Base-by-base conservation (phyloP, 2,888 invertebrate species). In the Biston betularia region DNA sequence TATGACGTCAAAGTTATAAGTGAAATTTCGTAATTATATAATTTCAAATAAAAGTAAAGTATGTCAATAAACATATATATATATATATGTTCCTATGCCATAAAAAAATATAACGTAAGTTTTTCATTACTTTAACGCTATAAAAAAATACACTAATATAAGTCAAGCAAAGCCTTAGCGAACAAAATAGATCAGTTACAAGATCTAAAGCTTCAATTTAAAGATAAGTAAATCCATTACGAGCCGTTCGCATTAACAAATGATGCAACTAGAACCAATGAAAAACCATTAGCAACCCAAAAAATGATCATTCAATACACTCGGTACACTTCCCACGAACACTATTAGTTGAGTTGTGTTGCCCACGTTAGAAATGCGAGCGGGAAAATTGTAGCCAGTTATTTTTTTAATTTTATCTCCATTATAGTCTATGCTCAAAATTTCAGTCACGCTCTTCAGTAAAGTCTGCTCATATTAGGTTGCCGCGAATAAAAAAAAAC, bases 261-360 rank as follows among this genome's bases (percentile, higher is more conserved):
- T 83, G 83, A 81, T 84, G 79, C 81, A 82, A 85, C 77, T 73
- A 75, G 78, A 85, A 80, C 82, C 82, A 81, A 87, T 81, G 83
- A 85, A 88, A 82, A 87, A 81, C 86, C 84, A 89, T 87, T 88
- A 88, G 79, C 75, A 75, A 78, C 69, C 75, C 77, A 78, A 80
- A 85, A 81, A 84, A 83, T 85, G 83, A 85, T 83, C 82, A 82
- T 88, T 88, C 85, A 86, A 87, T 88, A 85, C 88, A 88, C 75
- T 81, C 74, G 85, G 84, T 82, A 81, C 78, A 83, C 77, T 89
- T 89, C 89, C 87, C 89, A 89, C 88, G 88, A 69, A 74, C 71
- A 79, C 76, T 78, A 84, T 85, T 87, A 87, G 84, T 80, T 82
- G 79, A 81, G 48, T 75, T 75, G 73, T 76, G 75, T 79, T 75